Evolutionary conservation across 2,888 invertebrate genomes (phyloP), one percentile per base, ranked within the genome.

Genomic region (Melinopterus prodromus): DNA sequence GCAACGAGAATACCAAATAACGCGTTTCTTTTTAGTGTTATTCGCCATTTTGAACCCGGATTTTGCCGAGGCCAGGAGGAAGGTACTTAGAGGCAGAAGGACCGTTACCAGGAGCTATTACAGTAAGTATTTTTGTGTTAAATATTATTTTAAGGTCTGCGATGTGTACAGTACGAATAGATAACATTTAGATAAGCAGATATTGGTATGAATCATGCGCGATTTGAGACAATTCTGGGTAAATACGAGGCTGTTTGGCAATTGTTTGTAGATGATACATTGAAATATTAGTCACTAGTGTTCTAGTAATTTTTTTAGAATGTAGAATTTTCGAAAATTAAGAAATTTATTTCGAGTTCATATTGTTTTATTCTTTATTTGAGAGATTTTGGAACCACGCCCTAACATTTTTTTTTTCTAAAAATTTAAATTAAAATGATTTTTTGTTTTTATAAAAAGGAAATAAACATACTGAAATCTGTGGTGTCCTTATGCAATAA

Each of bases 31-130:
- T 69, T 14, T 26, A 81, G 81, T 81, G 75, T 26, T 81, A n/a
- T 69, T 81, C 69, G 81, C 81, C 14, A 77, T 81, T 35, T 77
- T 81, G 76, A 35, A 72, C 26, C 81, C 81, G 6, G 79, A 81
- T 9, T 79, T 79, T 70, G 81, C 77, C 4, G 81, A 81, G 76
- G 81, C 79, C 26, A 81, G 81, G 37, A 81, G 81, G 35, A 81
- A 79, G 78, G 81, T 81, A 15, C 78, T 81, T 69, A 77, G 81
- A 12, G 81, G 81, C 7, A 79, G 81, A 69, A 77, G 79, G 53
- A 81, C 81, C 1, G 79, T 81, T 69, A 81, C 81, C 16, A 74
- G 81, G 38, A 81, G 71, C 77, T 81, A 81, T 70, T 81, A 77
- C 70, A 79, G 81, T 81, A 81, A 79, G 81, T 78, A 69, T 53